Evolutionary conservation across 2,797 vertebrate species (phyloP).

Genomic region (Ctenopoma multispine): DNA sequence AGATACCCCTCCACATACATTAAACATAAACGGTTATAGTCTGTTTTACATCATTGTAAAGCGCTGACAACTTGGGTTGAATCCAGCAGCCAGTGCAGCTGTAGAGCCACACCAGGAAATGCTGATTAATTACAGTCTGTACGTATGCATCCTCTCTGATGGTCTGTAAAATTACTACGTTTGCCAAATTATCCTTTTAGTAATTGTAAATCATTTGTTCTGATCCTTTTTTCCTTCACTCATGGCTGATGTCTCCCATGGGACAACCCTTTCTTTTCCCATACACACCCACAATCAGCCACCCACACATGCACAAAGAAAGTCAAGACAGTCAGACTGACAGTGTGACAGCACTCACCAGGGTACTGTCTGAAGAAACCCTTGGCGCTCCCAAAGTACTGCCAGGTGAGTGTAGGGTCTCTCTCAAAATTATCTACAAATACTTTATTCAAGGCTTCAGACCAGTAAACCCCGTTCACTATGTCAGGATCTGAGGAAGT

Average conservation of each 20-base stretch:
- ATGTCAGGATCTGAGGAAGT: conserved; percentile 90
- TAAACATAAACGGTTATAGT: conserved; percentile 23
- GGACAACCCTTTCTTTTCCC: conserved; percentile 46
- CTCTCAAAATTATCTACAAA: conserved; percentile 97
- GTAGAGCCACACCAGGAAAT: conserved; percentile 62
- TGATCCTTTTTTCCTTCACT: conserved; percentile 48
- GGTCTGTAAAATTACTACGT: conserved; percentile 86
- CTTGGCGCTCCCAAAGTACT: conserved; percentile 98
- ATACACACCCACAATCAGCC: conserved; percentile 23
- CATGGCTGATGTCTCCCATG: conserved; percentile 67
- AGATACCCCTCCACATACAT: neutral
- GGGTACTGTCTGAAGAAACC: conserved; percentile 98
- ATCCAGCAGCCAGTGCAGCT: conserved; percentile 51
- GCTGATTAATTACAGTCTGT: conserved; percentile 81
- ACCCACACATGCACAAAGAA: conserved; percentile 19
- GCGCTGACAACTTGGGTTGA: conserved; percentile 37
- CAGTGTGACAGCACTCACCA: conserved; percentile 79
- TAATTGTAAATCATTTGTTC: conserved; percentile 78
- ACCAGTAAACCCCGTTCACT: conserved; percentile 98
- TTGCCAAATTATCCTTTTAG: conserved; percentile 83
- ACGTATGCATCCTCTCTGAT: conserved; percentile 81
- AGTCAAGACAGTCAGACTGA: conserved; percentile 1
- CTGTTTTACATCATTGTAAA: conserved; percentile 47
- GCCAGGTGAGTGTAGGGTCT: conserved; percentile 97
- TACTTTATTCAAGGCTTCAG: conserved; percentile 96